These are phyloP conservation scores for Cheilosia vulpina DNA, from an alignment of 2,888 invertebrate species.

Conservation along the genomic window DNA sequence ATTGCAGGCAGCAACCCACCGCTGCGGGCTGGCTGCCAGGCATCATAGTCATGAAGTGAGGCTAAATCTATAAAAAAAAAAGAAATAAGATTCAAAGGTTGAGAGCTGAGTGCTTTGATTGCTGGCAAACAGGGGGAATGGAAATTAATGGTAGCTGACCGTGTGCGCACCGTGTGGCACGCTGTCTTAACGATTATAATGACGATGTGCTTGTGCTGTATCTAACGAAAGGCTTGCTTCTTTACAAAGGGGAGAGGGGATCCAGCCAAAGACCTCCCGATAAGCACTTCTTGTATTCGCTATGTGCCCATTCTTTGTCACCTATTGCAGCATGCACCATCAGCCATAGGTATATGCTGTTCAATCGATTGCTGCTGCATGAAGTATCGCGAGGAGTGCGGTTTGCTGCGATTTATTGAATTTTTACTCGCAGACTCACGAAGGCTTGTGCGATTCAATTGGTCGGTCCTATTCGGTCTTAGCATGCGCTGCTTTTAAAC, in stretches of 20 bases:
- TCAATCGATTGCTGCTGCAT: slow-evolving; percentile 18
- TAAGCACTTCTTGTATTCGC: slow-evolving; percentile 38
- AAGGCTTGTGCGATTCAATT: slow-evolving; percentile 20
- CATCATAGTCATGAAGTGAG: slow-evolving; percentile 53
- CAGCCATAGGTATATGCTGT: background rate
- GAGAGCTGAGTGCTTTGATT: slow-evolving; percentile 51
- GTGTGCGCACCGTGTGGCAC: slow-evolving; percentile 68
- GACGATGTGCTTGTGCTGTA: slow-evolving; percentile 48
- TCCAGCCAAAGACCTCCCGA: slow-evolving; percentile 21
- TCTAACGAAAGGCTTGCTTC: slow-evolving; percentile 14
- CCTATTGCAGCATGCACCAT: slow-evolving; percentile 19
- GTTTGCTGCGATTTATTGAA: slow-evolving; percentile 44
- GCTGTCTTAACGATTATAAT: slow-evolving; percentile 66
- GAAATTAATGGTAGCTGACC: slow-evolving; percentile 69
- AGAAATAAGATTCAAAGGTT: slow-evolving; percentile 46
- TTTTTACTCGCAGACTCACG: slow-evolving; percentile 18
- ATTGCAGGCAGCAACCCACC: slow-evolving; percentile 57
- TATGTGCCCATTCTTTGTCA: slow-evolving; percentile 46
- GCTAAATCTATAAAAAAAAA: slow-evolving; percentile 43
- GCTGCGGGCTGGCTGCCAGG: slow-evolving; percentile 66
- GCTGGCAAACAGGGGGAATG: slow-evolving; percentile 53
- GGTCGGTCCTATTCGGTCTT: slow-evolving; percentile 2
- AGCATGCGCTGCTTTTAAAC: slow-evolving; percentile 55
- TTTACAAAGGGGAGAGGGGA: background rate
- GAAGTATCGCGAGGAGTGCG: slow-evolving; percentile 27